These are phyloP conservation scores for Leptinotarsa peninsularis DNA, from an alignment of 2,888 invertebrate species.

Conservation along the genomic window DNA sequence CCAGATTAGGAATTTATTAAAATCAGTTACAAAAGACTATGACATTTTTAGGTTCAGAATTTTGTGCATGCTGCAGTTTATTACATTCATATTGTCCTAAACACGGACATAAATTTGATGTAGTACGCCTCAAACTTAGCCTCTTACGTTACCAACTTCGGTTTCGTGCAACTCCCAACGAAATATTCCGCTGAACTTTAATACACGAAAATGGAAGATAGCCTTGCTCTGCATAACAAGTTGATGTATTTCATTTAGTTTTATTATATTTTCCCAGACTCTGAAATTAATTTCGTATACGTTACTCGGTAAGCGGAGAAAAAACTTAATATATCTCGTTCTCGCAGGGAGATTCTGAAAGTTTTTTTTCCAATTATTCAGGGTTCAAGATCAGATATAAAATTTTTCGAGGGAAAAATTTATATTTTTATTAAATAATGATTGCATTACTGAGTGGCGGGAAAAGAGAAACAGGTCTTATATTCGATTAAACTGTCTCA, in stretches of 20 bases:
- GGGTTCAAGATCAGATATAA: not conserved
- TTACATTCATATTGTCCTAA: conserved; percentile 38
- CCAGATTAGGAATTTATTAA: too few relatives aligned
- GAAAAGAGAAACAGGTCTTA: too few relatives aligned
- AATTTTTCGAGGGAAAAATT: not conserved
- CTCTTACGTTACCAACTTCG: conserved; percentile 31
- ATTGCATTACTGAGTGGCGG: too few relatives aligned
- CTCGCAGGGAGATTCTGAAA: not conserved
- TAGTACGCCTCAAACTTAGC: conserved; percentile 40
- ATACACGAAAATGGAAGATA: conserved; percentile 34
- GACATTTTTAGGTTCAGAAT: conserved; percentile 24
- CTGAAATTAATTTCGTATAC: conserved; percentile 20
- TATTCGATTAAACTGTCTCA: too few relatives aligned
- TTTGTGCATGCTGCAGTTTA: conserved; percentile 33
- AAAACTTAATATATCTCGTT: not conserved
- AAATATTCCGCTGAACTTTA: conserved; percentile 38
- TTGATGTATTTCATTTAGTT: conserved; percentile 23
- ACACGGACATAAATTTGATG: conserved; percentile 43
- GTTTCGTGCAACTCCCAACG: conserved; percentile 33
- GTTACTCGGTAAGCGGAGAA: not conserved
- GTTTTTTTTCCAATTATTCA: not conserved
- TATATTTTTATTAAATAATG: too few relatives aligned
- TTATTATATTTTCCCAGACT: conserved; percentile 30
- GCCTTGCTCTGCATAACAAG: conserved; percentile 28
- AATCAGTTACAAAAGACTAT: conserved; percentile 19